A percentile compares a stretch with the other conserved stretches of the same genome.
Evolutionary conservation across 2,113 vertebrate genomes (phyloP).

Genomic region (Ursus arctos): DNA sequence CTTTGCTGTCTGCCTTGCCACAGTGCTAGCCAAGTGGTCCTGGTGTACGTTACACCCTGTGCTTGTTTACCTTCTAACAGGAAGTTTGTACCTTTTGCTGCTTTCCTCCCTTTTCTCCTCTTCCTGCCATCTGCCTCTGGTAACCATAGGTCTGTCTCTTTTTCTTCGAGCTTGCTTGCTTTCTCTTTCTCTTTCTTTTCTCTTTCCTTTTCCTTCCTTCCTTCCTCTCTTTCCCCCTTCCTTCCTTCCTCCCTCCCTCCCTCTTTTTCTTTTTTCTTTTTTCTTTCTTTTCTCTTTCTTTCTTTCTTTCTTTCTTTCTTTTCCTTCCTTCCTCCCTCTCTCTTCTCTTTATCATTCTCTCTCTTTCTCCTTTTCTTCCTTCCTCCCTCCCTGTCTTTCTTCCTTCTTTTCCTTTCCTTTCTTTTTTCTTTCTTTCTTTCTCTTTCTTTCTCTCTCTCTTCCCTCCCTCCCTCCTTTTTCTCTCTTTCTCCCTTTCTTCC

Average conservation of each 20-base stretch:
- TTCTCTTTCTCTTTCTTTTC: background rate
- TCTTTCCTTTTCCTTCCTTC: background rate
- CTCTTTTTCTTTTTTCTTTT: too few species aligned
- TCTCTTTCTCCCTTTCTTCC: background rate
- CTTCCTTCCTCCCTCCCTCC: too few species aligned
- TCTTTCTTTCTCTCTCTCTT: too few species aligned
- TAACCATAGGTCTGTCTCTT: background rate
- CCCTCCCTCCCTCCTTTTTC: background rate
- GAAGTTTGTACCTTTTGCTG: background rate
- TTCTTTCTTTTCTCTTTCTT: too few species aligned
- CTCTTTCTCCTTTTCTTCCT: too few species aligned
- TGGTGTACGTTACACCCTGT: background rate
- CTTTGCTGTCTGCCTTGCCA: background rate
- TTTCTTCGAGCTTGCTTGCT: background rate
- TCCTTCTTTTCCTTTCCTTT: too few species aligned
- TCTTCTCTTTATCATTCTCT: too few species aligned
- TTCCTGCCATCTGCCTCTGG: background rate
- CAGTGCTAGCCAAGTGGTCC: background rate
- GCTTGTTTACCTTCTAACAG: background rate
- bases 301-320: too few species aligned
- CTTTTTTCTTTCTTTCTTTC: too few species aligned
- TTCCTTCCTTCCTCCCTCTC: too few species aligned
- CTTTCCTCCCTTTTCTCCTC: background rate
- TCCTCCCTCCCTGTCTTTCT: too few species aligned
- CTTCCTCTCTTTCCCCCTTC: accelerated